Percentiles rank a stretch among this genome's conserved stretches.
Evolutionary conservation across 2,797 vertebrate genomes (phyloP).

Genomic region (Psittacula echo): DNA sequence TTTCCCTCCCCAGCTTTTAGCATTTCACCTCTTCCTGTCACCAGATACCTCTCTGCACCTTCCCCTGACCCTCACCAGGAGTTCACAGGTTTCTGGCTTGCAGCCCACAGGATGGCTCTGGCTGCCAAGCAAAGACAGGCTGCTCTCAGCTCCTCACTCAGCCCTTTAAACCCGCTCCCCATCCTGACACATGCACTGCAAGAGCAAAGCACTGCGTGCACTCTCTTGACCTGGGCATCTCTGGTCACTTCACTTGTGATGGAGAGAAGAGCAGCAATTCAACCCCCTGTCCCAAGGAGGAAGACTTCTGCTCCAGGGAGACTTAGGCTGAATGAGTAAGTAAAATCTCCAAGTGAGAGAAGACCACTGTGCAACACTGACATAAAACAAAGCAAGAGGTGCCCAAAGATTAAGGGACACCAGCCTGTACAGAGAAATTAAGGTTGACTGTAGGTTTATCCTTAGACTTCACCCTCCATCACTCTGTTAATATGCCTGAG

Average conservation of each 20-base stretch:
- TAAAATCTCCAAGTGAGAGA: not conserved
- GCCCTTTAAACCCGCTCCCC: not conserved
- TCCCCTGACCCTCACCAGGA: not conserved
- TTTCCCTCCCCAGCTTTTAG: not conserved
- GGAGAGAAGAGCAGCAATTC: not conserved
- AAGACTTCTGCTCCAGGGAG: not conserved
- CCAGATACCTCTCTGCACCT: not conserved
- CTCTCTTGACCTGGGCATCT: not conserved
- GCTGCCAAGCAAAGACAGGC: not conserved
- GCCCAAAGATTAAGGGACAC: not conserved
- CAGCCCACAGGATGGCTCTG: not conserved
- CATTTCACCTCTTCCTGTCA: not conserved
- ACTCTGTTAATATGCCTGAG: not conserved
- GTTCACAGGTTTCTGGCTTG: not conserved
- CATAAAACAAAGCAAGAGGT: not conserved
- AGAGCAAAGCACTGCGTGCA: fast-evolving
- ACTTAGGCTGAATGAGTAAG: not conserved
- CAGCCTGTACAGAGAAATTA: not conserved
- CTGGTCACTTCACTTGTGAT: no score
- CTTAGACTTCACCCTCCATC: not conserved
- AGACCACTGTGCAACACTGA: not conserved
- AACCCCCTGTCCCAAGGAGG: not conserved
- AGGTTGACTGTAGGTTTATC: not conserved
- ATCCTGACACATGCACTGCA: not conserved
- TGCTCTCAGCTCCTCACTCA: not conserved